Evolutionary conservation across 2,797 vertebrate species (phyloP).

Genomic region (Melanotaenia parkinsoni): DNA sequence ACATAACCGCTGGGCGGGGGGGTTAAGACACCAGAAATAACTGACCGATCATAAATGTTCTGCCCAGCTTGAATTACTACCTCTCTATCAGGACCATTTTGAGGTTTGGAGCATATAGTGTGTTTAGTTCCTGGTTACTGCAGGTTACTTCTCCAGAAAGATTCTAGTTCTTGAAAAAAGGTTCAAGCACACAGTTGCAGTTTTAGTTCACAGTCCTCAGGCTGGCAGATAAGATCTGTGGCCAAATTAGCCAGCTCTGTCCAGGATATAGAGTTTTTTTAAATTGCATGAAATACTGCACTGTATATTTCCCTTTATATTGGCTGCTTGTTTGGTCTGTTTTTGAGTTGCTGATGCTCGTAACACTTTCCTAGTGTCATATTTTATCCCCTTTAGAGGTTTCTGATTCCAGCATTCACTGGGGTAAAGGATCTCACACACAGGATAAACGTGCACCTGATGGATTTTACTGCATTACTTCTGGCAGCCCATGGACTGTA

Average conservation of each 20-base stretch:
- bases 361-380: neutral
- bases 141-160: neutral
- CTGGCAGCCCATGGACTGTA: conserved; percentile 22
- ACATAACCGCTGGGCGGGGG: neutral
- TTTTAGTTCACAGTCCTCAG: neutral
- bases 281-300: neutral
- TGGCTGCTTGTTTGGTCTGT: neutral
- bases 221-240: neutral
- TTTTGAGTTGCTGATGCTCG: neutral
- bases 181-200: neutral
- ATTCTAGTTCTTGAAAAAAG: neutral
- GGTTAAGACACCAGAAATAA: neutral
- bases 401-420: conserved; percentile 25
- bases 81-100: neutral
- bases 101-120: neutral
- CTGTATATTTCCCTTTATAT: neutral
- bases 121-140: neutral
- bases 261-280: neutral
- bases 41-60: neutral
- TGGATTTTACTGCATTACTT: conserved; percentile 29
- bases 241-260: neutral
- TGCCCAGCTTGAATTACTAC: neutral
- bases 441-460: conserved; percentile 29
- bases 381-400: neutral
- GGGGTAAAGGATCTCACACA: neutral